These are phyloP conservation scores for Anomalospiza imberbis DNA, from an alignment of 2,797 vertebrate species.

Conservation along the genomic window DNA sequence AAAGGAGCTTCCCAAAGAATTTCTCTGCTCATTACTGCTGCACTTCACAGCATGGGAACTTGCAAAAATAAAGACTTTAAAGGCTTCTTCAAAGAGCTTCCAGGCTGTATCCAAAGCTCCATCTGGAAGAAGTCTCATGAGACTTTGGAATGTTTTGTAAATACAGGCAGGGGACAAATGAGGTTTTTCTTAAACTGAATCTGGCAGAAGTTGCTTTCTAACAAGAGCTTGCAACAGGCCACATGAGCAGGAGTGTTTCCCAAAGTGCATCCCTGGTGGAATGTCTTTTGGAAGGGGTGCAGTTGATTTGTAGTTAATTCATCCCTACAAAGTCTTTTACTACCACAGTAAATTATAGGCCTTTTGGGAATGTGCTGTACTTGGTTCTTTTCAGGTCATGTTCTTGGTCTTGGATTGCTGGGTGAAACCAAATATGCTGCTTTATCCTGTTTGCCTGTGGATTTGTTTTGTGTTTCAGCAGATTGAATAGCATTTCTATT, in stretches of 20 bases:
- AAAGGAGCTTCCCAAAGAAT: background rate
- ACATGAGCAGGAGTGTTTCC: background rate
- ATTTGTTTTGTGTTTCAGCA: constrained; percentile 13
- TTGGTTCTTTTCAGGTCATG: constrained; percentile 21
- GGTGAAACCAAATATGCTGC: background rate
- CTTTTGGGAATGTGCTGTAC: constrained; percentile 16
- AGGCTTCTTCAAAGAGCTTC: constrained; percentile 39
- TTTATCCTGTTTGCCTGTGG: background rate
- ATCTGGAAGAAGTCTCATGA: constrained; percentile 42
- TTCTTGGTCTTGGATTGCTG: background rate
- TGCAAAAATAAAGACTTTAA: background rate
- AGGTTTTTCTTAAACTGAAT: constrained; percentile 1
- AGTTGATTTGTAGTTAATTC: background rate
- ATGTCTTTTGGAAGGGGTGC: constrained; percentile 4
- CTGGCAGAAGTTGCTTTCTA: constrained; percentile 26
- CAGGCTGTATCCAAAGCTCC: background rate
- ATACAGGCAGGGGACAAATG: constrained; percentile 31
- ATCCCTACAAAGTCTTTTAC: background rate
- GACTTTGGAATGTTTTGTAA: constrained; percentile 35
- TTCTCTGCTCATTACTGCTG: background rate
- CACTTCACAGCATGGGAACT: background rate
- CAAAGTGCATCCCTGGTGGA: background rate
- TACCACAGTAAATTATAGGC: constrained; percentile 10
- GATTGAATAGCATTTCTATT: constrained; percentile 36
- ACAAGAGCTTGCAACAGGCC: background rate